These are phyloP conservation scores for Lithodes maja DNA, from an alignment of 2,888 invertebrate genomes.

Conservation along the genomic window DNA sequence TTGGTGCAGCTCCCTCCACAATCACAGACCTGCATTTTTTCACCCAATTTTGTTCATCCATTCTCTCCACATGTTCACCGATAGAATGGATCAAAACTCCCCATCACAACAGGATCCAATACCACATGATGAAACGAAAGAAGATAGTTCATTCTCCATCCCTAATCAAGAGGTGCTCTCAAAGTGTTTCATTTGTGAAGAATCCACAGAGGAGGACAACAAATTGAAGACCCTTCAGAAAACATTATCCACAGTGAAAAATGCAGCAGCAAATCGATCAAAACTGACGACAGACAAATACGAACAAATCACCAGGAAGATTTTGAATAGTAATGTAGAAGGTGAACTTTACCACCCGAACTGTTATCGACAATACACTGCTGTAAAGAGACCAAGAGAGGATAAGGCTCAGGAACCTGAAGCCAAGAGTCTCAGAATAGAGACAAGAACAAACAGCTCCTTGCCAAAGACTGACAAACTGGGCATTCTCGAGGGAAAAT, in stretches of 20 bases:
- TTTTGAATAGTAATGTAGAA: constrained; percentile 31
- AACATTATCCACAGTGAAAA: constrained; percentile 25
- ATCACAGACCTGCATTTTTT: too few relatives aligned
- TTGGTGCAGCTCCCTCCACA: too few relatives aligned
- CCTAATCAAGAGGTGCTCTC: neutral
- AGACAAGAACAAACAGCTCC: constrained; percentile 41
- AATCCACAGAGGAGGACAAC: constrained; percentile 33
- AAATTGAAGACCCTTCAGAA: constrained; percentile 22
- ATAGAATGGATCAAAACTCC: neutral
- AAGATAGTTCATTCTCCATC: neutral
- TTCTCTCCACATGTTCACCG: neutral
- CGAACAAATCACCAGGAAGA: constrained; percentile 26
- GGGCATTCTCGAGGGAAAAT: constrained; percentile 33
- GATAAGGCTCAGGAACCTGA: neutral
- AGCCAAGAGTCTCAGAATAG: constrained; percentile 30
- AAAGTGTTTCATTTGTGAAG: constrained; percentile 30
- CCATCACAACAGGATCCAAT: constrained; percentile 8
- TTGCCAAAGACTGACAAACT: constrained; percentile 39
- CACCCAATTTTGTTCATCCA: too few relatives aligned
- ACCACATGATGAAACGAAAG: neutral
- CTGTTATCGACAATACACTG: constrained; percentile 36
- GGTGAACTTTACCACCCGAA: constrained; percentile 31
- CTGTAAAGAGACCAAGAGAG: constrained; percentile 32
- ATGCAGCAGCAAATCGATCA: constrained; percentile 23
- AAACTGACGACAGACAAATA: constrained; percentile 28